Conservation (phyloP, 2,888 invertebrate species). For the Tipula confusa region DNA sequence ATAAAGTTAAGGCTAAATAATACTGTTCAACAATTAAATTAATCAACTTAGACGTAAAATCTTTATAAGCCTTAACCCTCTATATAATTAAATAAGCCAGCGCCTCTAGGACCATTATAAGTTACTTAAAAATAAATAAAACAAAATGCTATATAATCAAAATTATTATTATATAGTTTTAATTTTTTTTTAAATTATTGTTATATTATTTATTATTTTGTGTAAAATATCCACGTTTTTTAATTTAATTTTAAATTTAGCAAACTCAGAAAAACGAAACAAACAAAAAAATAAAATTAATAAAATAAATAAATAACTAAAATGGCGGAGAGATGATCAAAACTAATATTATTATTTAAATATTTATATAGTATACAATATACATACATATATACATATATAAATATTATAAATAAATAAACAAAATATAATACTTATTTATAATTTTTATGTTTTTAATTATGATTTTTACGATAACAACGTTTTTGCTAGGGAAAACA, state of each 20-base stretch:
- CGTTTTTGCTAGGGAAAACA: background rate
- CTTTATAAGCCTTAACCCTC: constrained; percentile 8
- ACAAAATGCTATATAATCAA: background rate
- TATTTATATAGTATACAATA: too few species aligned
- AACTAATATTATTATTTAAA: constrained; percentile 27
- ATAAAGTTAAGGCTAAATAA: constrained; percentile 16
- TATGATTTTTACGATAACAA: constrained; percentile 13
- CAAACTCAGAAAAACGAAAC: background rate
- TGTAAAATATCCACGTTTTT: background rate
- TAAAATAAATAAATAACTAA: background rate
- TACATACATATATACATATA: too few species aligned
- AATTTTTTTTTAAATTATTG: background rate
- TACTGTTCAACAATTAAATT: constrained; percentile 12
- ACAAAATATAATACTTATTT: background rate
- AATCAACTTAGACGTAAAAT: background rate
- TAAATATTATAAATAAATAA: constrained; percentile 14
- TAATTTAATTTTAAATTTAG: background rate
- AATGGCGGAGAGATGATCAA: constrained; percentile 29
- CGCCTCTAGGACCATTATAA: constrained; percentile 27
- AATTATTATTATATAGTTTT: background rate
- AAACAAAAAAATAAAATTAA: background rate
- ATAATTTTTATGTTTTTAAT: constrained; percentile 8
- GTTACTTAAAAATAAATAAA: background rate
- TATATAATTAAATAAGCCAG: constrained; percentile 21
- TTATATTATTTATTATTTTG: background rate